Conservation (phyloP, 1,140 invertebrate genomes). For the Galleria mellonella region DNA sequence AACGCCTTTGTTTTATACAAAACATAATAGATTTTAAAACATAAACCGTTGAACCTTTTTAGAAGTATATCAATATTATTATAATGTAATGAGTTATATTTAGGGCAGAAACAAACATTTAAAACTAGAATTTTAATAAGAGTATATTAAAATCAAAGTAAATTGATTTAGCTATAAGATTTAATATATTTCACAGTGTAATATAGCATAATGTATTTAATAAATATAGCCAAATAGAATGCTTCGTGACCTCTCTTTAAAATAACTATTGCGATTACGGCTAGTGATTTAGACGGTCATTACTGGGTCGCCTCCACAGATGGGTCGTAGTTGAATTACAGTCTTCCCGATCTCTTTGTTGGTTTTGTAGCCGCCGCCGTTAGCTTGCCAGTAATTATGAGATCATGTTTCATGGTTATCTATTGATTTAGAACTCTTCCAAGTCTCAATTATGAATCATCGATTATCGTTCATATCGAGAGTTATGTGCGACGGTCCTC, state of each 20-base stretch:
- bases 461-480: conserved; percentile 37
- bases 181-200: no score
- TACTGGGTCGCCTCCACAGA: conserved; percentile 43
- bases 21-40: no score
- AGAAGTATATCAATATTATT: no score
- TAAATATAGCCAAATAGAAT: conserved; percentile 52
- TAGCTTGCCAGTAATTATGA: conserved; percentile 50
- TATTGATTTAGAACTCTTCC: conserved; percentile 51
- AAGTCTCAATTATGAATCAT: conserved; percentile 59
- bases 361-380: conserved; percentile 41
- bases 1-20: no score
- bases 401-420: conserved; percentile 58
- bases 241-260: conserved; percentile 59
- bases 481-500: conserved; percentile 35
- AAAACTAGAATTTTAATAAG: no score
- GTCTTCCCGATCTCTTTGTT: conserved; percentile 49
- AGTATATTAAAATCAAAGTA: no score
- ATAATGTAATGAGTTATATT: no score
- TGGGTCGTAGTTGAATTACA: conserved; percentile 51
- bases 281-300: conserved; percentile 55
- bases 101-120: no score
- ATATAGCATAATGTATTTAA: no score
- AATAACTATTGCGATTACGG: conserved; percentile 58
- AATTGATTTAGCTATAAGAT: no score
- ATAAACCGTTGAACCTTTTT: no score